A percentile compares a stretch with the other conserved stretches of the same genome.
Evolutionary conservation across 2,888 invertebrate genomes (phyloP).

Genomic region (Lumbricus terrestris): DNA sequence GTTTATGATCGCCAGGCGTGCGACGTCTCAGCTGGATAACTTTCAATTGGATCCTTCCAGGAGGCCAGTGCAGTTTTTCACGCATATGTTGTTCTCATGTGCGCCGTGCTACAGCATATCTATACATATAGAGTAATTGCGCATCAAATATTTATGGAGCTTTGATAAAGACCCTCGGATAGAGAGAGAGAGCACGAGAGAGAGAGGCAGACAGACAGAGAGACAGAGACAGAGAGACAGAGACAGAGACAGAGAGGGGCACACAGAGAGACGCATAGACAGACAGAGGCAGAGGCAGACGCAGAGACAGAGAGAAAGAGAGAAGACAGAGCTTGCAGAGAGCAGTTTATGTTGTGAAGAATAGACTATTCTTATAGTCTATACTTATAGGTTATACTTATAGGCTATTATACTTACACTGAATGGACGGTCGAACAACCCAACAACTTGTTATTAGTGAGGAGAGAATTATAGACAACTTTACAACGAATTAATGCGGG

Average conservation of each 20-base stretch:
- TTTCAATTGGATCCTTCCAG: too few relatives aligned
- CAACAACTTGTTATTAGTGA: too few relatives aligned
- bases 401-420: too few relatives aligned
- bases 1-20: too few relatives aligned
- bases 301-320: background rate
- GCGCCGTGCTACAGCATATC: background rate
- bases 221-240: background rate
- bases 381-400: too few relatives aligned
- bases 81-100: background rate
- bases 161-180: background rate
- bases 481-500: too few relatives aligned
- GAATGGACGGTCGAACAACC: too few relatives aligned
- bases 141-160: background rate
- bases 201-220: background rate
- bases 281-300: background rate
- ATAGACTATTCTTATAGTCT: too few relatives aligned
- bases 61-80: background rate
- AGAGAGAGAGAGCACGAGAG: background rate
- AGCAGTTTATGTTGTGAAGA: too few relatives aligned
- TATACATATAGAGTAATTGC: too few relatives aligned
- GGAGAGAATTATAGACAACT: too few relatives aligned
- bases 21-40: too few relatives aligned
- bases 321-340: background rate
- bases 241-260: background rate
- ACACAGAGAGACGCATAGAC: background rate